Evolutionary conservation across 2,113 vertebrate species (phyloP), one percentile per base, ranked within the genome.

Genomic region (Takifugu bimaculatus): DNA sequence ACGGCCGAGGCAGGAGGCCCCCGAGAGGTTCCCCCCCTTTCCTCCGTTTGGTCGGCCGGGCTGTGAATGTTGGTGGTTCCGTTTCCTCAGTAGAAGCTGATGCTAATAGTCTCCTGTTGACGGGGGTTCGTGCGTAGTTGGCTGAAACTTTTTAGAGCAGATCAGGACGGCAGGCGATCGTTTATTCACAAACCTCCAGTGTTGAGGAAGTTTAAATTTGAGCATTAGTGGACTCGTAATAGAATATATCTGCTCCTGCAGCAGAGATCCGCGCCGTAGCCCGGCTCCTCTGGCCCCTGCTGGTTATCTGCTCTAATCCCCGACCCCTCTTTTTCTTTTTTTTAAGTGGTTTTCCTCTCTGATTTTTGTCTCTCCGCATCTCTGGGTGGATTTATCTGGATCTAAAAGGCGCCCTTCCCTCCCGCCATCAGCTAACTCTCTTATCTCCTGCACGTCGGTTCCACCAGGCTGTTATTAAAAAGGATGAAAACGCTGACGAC

Each of bases 241-340:
- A 14, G 54, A 29, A 29, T n/a, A 15, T 13, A 59, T 50, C 20
- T 10, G 6, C 50, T 10, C 35, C 2, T 6, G 43, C 57, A n/a
- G 47, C 54, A 5, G 50, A 42, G 69, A 74, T 83, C 69, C 25
- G 64, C 77, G 78, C 83, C 77, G 78, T 70, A 77, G 74, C 72
- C 53, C 6, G 65, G 73, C 65, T 80, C 62, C 76, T 75, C 56
- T 77, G 77, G 70, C 64, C 75, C 72, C 63, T 61, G 68, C 70
- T 65, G 75, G 71, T 57, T 60, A 72, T 72, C 68, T 50, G 70
- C 70, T 75, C 32, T 87, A 82, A 87, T 88, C 79, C 73, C 47
- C 5, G 54, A 65, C 54, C 55, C 55, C 74, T 74, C 70, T 26
- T 75, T 39, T 39, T 10, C 29, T 4, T 7, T 2, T 5, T 39